Base-by-base conservation (phyloP, 2,113 vertebrate genomes). In the Alligator sinensis region DNA sequence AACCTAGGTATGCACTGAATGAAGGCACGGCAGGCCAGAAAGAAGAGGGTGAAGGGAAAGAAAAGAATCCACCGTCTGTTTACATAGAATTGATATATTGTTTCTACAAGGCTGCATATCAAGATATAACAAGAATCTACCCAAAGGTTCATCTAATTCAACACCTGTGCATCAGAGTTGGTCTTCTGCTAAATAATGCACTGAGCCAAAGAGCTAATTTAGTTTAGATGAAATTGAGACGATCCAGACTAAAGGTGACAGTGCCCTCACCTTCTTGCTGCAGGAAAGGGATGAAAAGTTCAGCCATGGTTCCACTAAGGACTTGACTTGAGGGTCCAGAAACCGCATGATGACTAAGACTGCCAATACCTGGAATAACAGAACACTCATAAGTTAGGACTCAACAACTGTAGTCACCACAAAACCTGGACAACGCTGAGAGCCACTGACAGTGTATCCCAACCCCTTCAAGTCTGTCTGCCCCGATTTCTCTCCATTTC, bases 281-380 rank as follows among this genome's bases (percentile, higher is more conserved):
- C 91, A 99, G 98, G 92, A 99, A 99, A 1, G 99, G 99, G 94
- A 99, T 98, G 97, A 99, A 99, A 94, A 99, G 98, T 80, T 99
- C 98, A 38, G 98, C 95, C 75, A 99, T 79, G 0, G 97, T 97
- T 82, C 98, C 98, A 94, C 98, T 98, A 81, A 99, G 97, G 82
- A 98, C 97, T 97, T 99, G 99, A 96, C 98, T 98, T 70, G 99
- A 99, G 14, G 98, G 85, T 75, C 99, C 99, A 38, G 99, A 99
- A 85, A 99, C 99, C 0, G 97, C 98, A 0, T 99, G 99, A 88
- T 99, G 98, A 97, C 99, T 99, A 96, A 99, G 98, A 92, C 99
- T 99, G 82, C 98, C 98, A 68, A 99, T 98, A 28, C 99, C 99
- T 99, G 72, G 55, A 97, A 88, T 91, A 62, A 92, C 62, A 96